Base-by-base conservation (phyloP, 1,140 invertebrate species). In the Microplitis demolitor region DNA sequence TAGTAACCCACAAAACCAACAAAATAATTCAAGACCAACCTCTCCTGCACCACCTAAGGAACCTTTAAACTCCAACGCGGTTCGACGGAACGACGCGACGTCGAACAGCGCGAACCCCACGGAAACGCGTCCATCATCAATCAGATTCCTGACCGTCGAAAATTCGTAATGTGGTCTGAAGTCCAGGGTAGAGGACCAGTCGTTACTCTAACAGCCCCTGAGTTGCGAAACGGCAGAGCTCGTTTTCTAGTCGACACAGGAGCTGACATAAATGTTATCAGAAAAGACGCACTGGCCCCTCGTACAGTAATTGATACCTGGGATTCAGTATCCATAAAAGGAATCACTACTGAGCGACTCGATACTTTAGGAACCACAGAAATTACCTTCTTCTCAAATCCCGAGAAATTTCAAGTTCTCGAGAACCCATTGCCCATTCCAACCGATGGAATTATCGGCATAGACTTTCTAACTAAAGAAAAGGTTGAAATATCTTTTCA, bases 401-500 rank as follows among this genome's bases (percentile, higher is more conserved):
- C 34, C 11, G 61, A 35, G 14, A 34, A 4, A 24, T 63, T 63
- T 16, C 33, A 35, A 1, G 33, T 45, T n/a, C 34, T 45, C 3
- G 9, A 11, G n/a, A 13, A 6, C 13, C 6, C 31, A 3, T 13
- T 34, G 4, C 24, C 24, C 4, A 35, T 61, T 24, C 13, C 24
- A 31, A 35, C 24, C 1, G 58, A 61, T 14, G 58, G 58, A 13
- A 61, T 61, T 31, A 4, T 69, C 5, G 68, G 68, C 3, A 9
- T 11, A 11, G 68, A 61, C 13, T 69, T 69, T n/a, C 39, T 69
- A 61, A 4, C 11, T 13, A 39, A 35, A 1, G 68, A 69, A 50
- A 50, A 16, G 16, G 56, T 56, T 14, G 68, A 69, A 69, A 33
- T 69, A 14, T 69, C 68, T 14, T 69, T 69, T 31, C 34, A 69